Evolutionary conservation across 2,888 invertebrate genomes (phyloP).

Genomic region (Lasioglossum malachurum): DNA sequence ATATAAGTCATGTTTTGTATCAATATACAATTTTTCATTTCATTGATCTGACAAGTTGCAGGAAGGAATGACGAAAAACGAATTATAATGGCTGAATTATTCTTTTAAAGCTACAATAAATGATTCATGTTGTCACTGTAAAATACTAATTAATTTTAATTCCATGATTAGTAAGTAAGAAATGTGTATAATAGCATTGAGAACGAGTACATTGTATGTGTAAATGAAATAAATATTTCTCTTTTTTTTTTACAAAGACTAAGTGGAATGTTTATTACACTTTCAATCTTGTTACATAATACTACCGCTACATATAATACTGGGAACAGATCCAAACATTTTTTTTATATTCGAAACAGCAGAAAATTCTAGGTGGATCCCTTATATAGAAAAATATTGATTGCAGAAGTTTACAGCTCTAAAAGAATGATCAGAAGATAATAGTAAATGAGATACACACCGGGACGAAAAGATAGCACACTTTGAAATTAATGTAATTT

Average conservation of each 20-base stretch:
- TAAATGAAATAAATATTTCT: constrained; percentile 67
- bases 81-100: constrained; percentile 46
- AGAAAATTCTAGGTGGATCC: too few relatives aligned
- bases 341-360: too few relatives aligned
- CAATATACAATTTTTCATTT: constrained; percentile 29
- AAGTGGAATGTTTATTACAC: not conserved
- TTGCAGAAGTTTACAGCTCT: too few relatives aligned
- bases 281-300: not conserved
- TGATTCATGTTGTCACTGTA: constrained; percentile 69
- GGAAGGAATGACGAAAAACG: constrained; percentile 38
- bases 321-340: too few relatives aligned
- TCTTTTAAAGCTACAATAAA: constrained; percentile 70
- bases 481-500: too few relatives aligned
- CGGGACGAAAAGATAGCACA: too few relatives aligned
- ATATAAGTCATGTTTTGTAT: too few relatives aligned
- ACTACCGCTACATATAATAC: not conserved
- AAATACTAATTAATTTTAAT: constrained; percentile 78
- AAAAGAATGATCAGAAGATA: too few relatives aligned
- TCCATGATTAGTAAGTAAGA: constrained; percentile 69
- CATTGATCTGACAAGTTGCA: constrained; percentile 47
- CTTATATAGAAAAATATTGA: too few relatives aligned
- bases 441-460: too few relatives aligned
- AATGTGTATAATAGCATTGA: constrained; percentile 64
- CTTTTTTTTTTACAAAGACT: constrained; percentile 35
- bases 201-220: constrained; percentile 52